Evolutionary conservation across 37 sponge, comb jelly and placozoan genomes (phyloP).

Genomic region (Ephydatia muelleri): DNA sequence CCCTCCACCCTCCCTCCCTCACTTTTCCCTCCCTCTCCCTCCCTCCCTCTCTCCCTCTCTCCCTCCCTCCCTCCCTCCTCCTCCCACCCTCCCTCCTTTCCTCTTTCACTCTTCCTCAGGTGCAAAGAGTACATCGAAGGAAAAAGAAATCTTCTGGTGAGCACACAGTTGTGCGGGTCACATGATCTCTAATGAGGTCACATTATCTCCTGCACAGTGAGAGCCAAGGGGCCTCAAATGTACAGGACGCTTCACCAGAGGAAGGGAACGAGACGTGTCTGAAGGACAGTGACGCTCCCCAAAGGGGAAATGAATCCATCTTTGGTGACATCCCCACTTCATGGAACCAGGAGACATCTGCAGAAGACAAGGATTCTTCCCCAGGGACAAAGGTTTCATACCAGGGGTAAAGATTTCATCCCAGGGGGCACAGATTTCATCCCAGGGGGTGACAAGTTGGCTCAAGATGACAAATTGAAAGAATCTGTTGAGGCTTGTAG

Average conservation of each 20-base stretch:
- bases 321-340: neutral
- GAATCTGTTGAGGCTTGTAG: too few species aligned
- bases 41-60: neutral
- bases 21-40: neutral
- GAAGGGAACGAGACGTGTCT: neutral
- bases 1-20: neutral
- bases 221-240: too few species aligned
- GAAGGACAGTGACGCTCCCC: neutral
- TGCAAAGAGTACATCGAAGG: neutral
- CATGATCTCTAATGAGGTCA: too few species aligned
- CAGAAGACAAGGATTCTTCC: neutral
- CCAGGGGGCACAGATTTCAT: too few species aligned
- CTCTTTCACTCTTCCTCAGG: neutral
- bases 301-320: neutral
- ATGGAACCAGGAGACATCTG: constrained; percentile 2
- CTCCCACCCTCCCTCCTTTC: neutral
- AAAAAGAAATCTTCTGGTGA: neutral
- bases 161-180: neutral
- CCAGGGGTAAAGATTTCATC: neutral
- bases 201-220: too few species aligned
- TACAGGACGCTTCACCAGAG: too few species aligned
- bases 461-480: too few species aligned
- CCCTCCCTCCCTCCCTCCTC: neutral
- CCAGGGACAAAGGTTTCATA: neutral
- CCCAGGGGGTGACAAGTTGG: too few species aligned